Percentiles rank a stretch among this genome's conserved stretches.
Conservation (phyloP, 2,888 invertebrate species). For the Zaprionus bogoriensis region DNA sequence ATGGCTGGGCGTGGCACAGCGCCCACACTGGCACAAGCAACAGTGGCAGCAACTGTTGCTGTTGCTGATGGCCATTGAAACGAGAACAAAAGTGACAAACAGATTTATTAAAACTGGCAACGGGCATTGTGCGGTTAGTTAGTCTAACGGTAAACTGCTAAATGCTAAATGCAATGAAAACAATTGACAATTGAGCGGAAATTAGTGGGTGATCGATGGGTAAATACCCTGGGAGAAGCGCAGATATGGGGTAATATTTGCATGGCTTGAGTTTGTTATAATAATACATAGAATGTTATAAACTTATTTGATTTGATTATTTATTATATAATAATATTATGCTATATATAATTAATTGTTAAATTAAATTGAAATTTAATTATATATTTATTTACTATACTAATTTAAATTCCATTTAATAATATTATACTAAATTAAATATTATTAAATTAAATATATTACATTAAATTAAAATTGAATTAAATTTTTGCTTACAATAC, state of each 20-base stretch:
- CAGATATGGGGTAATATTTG: too few relatives aligned
- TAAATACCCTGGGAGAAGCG: background rate
- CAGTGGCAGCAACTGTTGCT: conserved; percentile 11
- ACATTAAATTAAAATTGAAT: background rate
- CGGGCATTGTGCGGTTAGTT: conserved; percentile 59
- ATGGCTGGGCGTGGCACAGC: background rate
- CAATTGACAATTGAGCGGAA: too few relatives aligned
- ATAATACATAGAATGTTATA: too few relatives aligned
- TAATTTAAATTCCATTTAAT: background rate
- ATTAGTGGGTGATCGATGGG: background rate
- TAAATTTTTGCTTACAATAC: too few relatives aligned
- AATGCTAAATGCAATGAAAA: conserved; percentile 19
- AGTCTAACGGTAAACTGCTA: conserved; percentile 38
- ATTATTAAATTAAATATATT: background rate
- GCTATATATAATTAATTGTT: background rate
- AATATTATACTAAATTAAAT: background rate
- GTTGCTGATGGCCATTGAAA: conserved; percentile 60
- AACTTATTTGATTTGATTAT: background rate
- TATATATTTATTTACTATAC: too few relatives aligned
- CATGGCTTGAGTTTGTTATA: too few relatives aligned
- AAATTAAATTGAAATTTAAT: background rate
- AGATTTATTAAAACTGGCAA: conserved; percentile 75
- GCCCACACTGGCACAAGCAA: background rate
- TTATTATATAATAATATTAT: background rate
- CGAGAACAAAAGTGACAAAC: conserved; percentile 65